Base-by-base conservation (phyloP, 2,888 invertebrate species). In the Autographa pulchrina region DNA sequence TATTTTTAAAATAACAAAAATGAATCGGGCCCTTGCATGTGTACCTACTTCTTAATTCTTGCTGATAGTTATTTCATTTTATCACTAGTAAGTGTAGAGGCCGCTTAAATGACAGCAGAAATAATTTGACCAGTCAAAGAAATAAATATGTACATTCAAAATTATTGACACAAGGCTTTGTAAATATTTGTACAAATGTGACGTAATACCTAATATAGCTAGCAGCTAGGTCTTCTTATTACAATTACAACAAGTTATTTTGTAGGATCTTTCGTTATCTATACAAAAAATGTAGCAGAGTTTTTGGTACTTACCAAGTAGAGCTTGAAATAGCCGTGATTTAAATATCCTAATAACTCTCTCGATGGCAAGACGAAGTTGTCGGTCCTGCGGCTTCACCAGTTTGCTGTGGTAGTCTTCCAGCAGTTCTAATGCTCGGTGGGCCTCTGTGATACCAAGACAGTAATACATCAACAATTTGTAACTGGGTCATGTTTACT, bases 331-430 rank as follows among this genome's bases (percentile, higher is more conserved):
- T 79, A 99, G 97, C 78, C 99, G 97, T 87, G 99, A 99, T 96
- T 99, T 99, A 97, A 99, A 99, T 95, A 99, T 99, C 89, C 99
- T 97, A 94, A 99, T 99, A 91, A 99, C 99, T 86, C 99, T 97
- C 96, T 99, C 99, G 92, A 99, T 99, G 85, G 99, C 99, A 87
- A 98, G 97, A 85, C 99, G 97, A 85, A 99, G 97, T 91, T 99
- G 99, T 90, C 98, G 98, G 95, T 99, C 99, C 92, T 99, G 98
- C 68, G 99, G 98, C 93, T 98, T 98, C 85, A 97, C 98, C 89
- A 99, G 96, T 94, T 99, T 98, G 85, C 98, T 97, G 96, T 99
- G 99, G 95, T 99, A 99, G 94, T 99, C 99, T 96, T 99, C 99
- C 91, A 99, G 97, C 90, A 99, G 97, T 96, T 99, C 99, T 91